These are phyloP conservation scores for Benthosema pterotum DNA, from an alignment of 2,797 vertebrate genomes.

Conservation along the genomic window DNA sequence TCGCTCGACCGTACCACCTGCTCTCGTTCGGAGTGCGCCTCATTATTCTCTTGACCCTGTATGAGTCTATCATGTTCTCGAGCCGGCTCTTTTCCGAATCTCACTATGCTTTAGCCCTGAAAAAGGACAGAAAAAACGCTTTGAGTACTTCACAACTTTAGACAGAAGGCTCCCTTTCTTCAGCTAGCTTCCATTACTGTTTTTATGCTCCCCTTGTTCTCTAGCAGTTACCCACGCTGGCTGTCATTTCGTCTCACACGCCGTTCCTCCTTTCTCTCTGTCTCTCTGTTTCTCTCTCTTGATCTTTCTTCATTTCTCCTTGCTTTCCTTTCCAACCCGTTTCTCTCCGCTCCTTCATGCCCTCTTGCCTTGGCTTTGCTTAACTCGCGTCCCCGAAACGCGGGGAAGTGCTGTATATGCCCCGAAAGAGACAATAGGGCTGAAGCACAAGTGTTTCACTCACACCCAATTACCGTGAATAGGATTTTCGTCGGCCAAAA, in stretches of 20 bases:
- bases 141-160: background rate
- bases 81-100: conserved; percentile 7
- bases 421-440: conserved; percentile 64
- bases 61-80: background rate
- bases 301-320: background rate
- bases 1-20: too few species aligned
- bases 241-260: background rate
- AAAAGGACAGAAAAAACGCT: too few species aligned
- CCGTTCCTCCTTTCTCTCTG: background rate
- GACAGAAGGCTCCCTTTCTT: background rate
- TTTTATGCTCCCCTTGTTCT: conserved; percentile 22
- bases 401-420: conserved; percentile 44
- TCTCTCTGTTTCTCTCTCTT: background rate
- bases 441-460: conserved; percentile 68
- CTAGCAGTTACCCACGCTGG: conserved; percentile 4
- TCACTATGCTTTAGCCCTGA: background rate
- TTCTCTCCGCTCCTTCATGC: conserved; percentile 19
- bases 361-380: conserved; percentile 49
- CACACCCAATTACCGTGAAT: conserved; percentile 73
- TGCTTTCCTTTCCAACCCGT: conserved; percentile 11
- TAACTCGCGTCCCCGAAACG: conserved; percentile 57
- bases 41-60: too few species aligned
- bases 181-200: background rate
- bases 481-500: conserved; percentile 59
- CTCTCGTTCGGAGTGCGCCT: too few species aligned